Evolutionary conservation across 2,113 vertebrate genomes (phyloP).

Genomic region (Sylvia atricapilla): DNA sequence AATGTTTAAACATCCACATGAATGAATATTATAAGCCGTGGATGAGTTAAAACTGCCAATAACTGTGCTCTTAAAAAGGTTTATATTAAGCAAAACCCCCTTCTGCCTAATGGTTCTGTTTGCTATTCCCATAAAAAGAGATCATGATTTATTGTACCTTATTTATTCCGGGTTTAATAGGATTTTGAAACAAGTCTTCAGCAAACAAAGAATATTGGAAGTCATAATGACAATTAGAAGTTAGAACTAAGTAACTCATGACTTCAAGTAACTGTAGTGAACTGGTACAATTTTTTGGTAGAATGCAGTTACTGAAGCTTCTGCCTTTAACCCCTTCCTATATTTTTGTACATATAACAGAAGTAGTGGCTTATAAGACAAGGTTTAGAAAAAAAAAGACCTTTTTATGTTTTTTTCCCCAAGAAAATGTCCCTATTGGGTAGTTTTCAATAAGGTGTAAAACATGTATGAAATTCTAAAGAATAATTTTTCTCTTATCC

Average conservation of each 20-base stretch:
- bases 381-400: neutral
- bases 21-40: neutral
- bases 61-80: neutral
- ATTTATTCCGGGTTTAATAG: neutral
- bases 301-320: neutral
- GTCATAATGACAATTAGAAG: neutral
- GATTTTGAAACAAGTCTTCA: neutral
- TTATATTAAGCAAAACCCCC: neutral
- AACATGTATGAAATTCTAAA: neutral
- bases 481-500: neutral
- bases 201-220: neutral
- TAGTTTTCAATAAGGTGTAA: neutral
- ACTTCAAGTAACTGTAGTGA: neutral
- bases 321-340: neutral
- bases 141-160: neutral
- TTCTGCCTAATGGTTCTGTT: neutral
- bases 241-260: neutral
- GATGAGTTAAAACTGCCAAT: neutral
- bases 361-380: neutral
- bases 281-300: neutral
- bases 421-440: rapidly evolving
- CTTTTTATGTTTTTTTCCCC: rapidly evolving
- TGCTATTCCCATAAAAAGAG: neutral
- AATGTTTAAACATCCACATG: neutral
- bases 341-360: neutral